Percentiles rank a stretch among this genome's conserved stretches.
Evolutionary conservation across 2,888 invertebrate genomes (phyloP).

Genomic region (Drosophila aldrichi): DNA sequence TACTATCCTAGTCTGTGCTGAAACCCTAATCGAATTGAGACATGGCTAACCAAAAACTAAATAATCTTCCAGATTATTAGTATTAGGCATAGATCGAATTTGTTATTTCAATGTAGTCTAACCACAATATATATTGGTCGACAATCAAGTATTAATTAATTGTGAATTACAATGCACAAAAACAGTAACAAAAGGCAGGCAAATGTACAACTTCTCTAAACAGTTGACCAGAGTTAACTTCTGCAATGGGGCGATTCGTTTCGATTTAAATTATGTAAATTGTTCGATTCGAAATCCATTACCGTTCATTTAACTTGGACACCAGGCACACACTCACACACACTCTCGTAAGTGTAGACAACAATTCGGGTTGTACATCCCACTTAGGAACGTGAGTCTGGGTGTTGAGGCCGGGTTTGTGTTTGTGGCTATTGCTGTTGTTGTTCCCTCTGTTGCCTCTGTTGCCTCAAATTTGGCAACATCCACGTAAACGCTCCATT

Average conservation of each 20-base stretch:
- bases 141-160: conserved; percentile 1
- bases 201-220: background rate
- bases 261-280: conserved; percentile 82
- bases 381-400: conserved; percentile 36
- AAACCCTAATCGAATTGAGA: background rate
- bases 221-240: conserved; percentile 12
- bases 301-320: conserved; percentile 80
- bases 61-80: background rate
- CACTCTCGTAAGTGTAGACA: conserved; percentile 40
- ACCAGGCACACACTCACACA: conserved; percentile 57
- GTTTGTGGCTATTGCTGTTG: background rate
- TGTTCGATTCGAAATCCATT: conserved; percentile 82
- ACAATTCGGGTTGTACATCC: conserved; percentile 51
- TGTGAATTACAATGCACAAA: background rate
- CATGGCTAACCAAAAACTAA: background rate
- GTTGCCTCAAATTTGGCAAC: conserved; percentile 20
- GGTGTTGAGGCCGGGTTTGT: conserved; percentile 10
- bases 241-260: conserved; percentile 33
- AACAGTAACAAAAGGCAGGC: background rate
- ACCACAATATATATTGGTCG: background rate
- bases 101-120: background rate
- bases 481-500: conserved; percentile 2
- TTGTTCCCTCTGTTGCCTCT: background rate
- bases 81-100: no score
- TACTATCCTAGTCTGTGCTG: background rate